Percentiles rank a stretch among this genome's conserved stretches.
phyloP scores from a whole-genome alignment of 92 coral and sea anemone species.

The Palythoa caribaeorum region DNA sequence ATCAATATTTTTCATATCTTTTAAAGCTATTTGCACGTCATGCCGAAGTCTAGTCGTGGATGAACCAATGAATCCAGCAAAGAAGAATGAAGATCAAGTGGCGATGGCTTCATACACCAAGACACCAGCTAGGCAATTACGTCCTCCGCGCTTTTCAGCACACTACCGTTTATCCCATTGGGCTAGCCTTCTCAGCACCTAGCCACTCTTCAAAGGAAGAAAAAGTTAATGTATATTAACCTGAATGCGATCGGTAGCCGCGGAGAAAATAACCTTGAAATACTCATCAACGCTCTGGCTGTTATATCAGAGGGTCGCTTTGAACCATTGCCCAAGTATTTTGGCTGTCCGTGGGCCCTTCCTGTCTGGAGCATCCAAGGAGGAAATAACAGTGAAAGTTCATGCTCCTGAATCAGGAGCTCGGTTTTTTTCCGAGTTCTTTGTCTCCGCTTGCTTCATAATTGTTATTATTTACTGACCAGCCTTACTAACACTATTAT shows the following conservation, averaged over 20 bases:
- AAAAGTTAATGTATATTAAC: too few species aligned
- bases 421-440: neutral
- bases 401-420: slow-evolving; percentile 44
- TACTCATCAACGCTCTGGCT: slow-evolving; percentile 44
- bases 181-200: slow-evolving; percentile 59
- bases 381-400: slow-evolving; percentile 48
- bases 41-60: slow-evolving; percentile 20
- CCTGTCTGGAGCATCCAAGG: slow-evolving; percentile 46
- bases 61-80: slow-evolving; percentile 1
- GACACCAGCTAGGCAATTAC: slow-evolving; percentile 44
- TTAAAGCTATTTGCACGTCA: slow-evolving; percentile 14
- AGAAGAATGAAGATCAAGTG: slow-evolving; percentile 1
- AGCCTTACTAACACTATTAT: too few species aligned
- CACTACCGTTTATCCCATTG: slow-evolving; percentile 58
- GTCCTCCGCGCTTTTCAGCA: slow-evolving; percentile 15
- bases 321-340: slow-evolving; percentile 42
- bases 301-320: slow-evolving; percentile 52
- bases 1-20: neutral
- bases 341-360: slow-evolving; percentile 42
- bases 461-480: too few species aligned
- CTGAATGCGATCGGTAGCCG: too few species aligned
- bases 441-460: too few species aligned
- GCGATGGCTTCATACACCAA: neutral
- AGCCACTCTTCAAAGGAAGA: slow-evolving; percentile 28
- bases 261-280: slow-evolving; percentile 36